Percentiles rank a stretch among this genome's conserved stretches.
Evolutionary conservation across 2,888 invertebrate genomes (phyloP).

Genomic region (Erynnis tages): DNA sequence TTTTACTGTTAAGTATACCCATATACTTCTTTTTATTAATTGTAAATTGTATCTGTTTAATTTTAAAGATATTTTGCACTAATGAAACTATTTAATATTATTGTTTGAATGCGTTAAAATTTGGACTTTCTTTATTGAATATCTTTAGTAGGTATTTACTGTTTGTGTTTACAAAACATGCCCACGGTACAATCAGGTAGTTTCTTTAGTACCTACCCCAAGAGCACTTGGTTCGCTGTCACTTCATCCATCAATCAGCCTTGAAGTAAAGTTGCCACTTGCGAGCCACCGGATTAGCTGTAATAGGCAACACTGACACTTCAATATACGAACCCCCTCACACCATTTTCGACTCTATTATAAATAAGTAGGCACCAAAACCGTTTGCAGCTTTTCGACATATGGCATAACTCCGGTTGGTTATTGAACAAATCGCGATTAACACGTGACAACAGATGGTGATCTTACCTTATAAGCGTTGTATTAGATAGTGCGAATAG

Average conservation of each 20-base stretch:
- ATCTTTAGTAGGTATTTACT: too few relatives aligned
- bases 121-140: too few relatives aligned
- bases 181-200: conserved; percentile 33
- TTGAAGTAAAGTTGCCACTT: conserved; percentile 57
- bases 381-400: conserved; percentile 34
- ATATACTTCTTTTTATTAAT: too few relatives aligned
- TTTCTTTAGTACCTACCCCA: conserved; percentile 63
- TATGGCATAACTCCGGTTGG: conserved; percentile 47
- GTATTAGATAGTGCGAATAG: conserved; percentile 42
- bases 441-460: conserved; percentile 55
- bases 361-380: conserved; percentile 36
- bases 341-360: conserved; percentile 45
- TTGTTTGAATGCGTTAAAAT: too few relatives aligned
- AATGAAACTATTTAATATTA: too few relatives aligned
- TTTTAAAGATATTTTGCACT: too few relatives aligned
- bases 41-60: too few relatives aligned
- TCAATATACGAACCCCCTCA: conserved; percentile 32
- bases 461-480: conserved; percentile 50
- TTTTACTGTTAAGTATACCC: too few relatives aligned
- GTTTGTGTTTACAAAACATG: neutral
- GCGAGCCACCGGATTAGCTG: conserved; percentile 53
- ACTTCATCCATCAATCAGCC: conserved; percentile 65
- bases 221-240: conserved; percentile 61
- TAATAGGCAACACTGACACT: conserved; percentile 53
- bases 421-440: conserved; percentile 60